Conservation (phyloP, 2,888 invertebrate genomes). For the Drosophila infuscata region DNA sequence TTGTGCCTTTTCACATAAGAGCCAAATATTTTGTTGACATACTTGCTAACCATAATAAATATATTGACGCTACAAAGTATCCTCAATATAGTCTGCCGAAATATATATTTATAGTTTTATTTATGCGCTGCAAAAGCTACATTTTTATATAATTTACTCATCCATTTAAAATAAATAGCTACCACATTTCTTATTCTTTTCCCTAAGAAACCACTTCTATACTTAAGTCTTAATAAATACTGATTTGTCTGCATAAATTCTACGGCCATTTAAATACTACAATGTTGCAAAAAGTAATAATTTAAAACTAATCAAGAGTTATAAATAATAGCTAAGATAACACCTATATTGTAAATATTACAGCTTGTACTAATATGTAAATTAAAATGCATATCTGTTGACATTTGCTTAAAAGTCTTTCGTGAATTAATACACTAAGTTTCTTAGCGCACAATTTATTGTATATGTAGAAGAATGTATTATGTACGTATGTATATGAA, state of each 20-base stretch:
- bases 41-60: not conserved
- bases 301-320: not conserved
- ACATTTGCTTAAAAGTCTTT: not conserved
- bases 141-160: not conserved
- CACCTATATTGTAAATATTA: not conserved
- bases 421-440: not conserved
- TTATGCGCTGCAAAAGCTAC: not conserved
- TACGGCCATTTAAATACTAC: not conserved
- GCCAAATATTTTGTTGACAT: not conserved
- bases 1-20: conserved; percentile 4
- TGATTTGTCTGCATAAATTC: not conserved
- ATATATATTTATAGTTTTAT: not conserved
- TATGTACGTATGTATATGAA: not conserved
- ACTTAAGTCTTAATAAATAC: not conserved
- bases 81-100: not conserved
- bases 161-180: not conserved
- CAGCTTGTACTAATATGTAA: not conserved
- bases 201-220: not conserved
- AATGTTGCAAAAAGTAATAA: not conserved
- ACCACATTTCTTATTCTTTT: not conserved
- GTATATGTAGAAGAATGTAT: not conserved
- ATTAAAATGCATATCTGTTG: not conserved
- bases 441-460: not conserved
- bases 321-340: not conserved
- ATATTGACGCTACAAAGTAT: not conserved